A percentile compares a stretch with the other conserved stretches of the same genome.
phyloP scores from a whole-genome alignment of 1,140 invertebrate species.

The Lucilia sericata region DNA sequence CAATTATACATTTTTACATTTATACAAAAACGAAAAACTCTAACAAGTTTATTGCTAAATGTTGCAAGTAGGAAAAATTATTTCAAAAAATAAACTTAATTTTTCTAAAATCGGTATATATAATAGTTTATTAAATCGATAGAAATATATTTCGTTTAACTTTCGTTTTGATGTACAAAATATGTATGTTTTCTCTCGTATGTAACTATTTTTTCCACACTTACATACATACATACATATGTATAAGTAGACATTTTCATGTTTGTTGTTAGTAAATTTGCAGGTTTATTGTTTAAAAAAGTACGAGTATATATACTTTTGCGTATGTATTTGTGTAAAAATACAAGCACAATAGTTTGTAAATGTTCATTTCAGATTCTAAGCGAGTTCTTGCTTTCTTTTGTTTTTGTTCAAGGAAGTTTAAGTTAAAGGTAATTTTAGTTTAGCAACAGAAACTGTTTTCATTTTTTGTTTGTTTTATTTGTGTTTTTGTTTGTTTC shows the following conservation, averaged over 20 bases:
- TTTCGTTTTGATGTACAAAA: not conserved
- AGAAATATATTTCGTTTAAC: too few relatives aligned
- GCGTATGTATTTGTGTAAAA: not conserved
- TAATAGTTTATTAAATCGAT: too few relatives aligned
- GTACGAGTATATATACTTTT: not conserved
- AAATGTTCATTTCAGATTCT: not conserved
- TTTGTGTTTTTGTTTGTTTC: not conserved
- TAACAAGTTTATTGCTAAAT: too few relatives aligned
- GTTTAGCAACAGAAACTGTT: not conserved
- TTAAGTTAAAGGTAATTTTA: constrained; percentile 12
- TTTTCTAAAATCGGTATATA: too few relatives aligned
- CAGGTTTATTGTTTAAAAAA: not conserved
- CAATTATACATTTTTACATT: too few relatives aligned
- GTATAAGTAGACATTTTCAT: too few relatives aligned
- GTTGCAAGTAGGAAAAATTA: too few relatives aligned
- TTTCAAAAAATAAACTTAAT: too few relatives aligned
- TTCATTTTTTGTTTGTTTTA: not conserved
- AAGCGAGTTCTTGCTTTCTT: not conserved
- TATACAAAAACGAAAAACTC: too few relatives aligned
- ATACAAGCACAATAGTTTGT: not conserved
- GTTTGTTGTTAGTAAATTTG: not conserved
- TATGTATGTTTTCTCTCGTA: too few relatives aligned
- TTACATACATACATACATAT: too few relatives aligned
- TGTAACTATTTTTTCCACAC: too few relatives aligned
- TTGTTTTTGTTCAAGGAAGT: constrained; percentile 11